Evolutionary conservation across 2,797 vertebrate species (phyloP).

Genomic region (Petrocephalus schoutedeni): DNA sequence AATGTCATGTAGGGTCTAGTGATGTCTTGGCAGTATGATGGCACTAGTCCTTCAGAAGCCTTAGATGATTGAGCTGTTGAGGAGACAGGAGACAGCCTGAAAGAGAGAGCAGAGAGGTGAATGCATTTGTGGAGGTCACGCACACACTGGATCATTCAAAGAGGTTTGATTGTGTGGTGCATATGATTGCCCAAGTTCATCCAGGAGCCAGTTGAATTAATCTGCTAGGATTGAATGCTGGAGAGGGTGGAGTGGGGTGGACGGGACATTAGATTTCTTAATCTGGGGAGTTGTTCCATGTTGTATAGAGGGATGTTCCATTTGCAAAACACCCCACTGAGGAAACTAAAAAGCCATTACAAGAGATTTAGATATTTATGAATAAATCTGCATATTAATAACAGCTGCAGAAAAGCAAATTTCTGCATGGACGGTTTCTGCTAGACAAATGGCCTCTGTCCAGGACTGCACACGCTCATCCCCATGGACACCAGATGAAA

Average conservation of each 20-base stretch:
- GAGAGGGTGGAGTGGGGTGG: not conserved
- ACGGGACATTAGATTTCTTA: not conserved
- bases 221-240: not conserved
- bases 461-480: constrained; percentile 4
- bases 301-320: not conserved
- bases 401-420: not conserved
- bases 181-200: not conserved
- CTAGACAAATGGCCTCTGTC: not conserved
- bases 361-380: constrained; percentile 15
- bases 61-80: not conserved
- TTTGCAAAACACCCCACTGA: not conserved
- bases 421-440: not conserved
- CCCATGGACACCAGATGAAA: not conserved
- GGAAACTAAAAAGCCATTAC: constrained; percentile 12
- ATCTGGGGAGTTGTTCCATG: constrained; percentile 1
- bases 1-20: not conserved
- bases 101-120: not conserved
- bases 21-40: not conserved
- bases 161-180: not conserved
- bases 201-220: not conserved
- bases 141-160: not conserved
- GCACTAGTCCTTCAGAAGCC: not conserved
- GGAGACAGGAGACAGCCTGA: not conserved
- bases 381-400: constrained; percentile 6
- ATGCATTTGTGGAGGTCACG: not conserved